Percentiles rank a stretch among this genome's conserved stretches.
Conservation (phyloP, 1,140 invertebrate genomes). For the Coenobita brevimanus region DNA sequence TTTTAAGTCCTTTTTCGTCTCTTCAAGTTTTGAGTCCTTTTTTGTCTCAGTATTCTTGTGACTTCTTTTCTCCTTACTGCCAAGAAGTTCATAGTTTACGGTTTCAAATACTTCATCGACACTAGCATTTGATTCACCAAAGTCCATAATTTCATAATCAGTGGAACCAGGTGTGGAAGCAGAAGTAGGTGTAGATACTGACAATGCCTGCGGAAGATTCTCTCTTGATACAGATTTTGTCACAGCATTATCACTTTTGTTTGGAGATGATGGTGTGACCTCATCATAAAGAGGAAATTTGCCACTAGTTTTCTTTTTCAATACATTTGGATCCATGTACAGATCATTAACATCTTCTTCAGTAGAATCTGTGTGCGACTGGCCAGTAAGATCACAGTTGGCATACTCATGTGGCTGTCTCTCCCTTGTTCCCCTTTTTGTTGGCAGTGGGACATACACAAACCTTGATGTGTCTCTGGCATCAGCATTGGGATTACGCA, state of each 20-base stretch:
- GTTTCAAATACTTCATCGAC: constrained; percentile 66
- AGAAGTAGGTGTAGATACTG: constrained; percentile 24
- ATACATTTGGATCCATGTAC: constrained; percentile 26
- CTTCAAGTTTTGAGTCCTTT: constrained; percentile 40
- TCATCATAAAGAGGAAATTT: constrained; percentile 55
- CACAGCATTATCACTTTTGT: constrained; percentile 29
- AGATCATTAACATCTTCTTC: constrained; percentile 28
- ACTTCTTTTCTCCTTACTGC: constrained; percentile 30
- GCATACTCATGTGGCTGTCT: constrained; percentile 59
- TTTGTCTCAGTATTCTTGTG: constrained; percentile 17
- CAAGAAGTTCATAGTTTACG: constrained; percentile 62
- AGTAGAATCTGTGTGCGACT: neutral
- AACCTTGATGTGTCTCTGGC: constrained; percentile 45
- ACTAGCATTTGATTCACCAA: constrained; percentile 60
- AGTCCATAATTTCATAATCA: constrained; percentile 67
- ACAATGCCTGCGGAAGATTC: neutral
- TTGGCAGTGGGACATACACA: constrained; percentile 62
- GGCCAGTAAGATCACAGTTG: constrained; percentile 47
- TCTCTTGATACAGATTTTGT: constrained; percentile 28
- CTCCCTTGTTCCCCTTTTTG: constrained; percentile 53
- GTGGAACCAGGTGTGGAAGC: constrained; percentile 57
- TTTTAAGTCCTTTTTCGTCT: constrained; percentile 33
- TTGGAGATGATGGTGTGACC: constrained; percentile 31
- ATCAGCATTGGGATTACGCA: constrained; percentile 40
- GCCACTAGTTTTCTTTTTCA: constrained; percentile 12